Evolutionary conservation across 1,140 invertebrate genomes (phyloP), one percentile per base, ranked within the genome.

Genomic region (Drosophila saltans): DNA sequence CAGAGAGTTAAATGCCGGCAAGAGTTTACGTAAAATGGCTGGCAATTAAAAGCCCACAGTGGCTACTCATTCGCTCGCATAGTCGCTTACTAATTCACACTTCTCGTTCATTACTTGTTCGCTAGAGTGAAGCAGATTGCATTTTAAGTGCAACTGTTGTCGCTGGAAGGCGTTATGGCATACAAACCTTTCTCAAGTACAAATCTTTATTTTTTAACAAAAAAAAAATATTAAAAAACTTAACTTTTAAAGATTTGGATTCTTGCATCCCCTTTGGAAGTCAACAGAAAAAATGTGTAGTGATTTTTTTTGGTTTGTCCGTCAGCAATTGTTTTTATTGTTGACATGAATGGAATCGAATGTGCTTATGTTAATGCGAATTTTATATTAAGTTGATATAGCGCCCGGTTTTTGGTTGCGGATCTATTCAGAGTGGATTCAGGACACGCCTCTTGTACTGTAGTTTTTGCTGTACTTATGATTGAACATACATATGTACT

Each of bases 381-480:
- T 16, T 16, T 16, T 16, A 16, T 16, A 16, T 16, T 16, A 16
- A 16, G 16, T 16, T 16, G 16, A 16, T 16, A 16, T 0, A 16
- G 16, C 16, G 16, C 16, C 16, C 56, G 75, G 69, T 65, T 41
- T 28, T 36, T 16, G 16, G 58, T 59, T 48, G 10, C 68, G 41
- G 60, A 66, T 43, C 39, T 77, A 77, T 66, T 61, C 74, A 77
- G 74, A 71, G 74, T 30, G 28, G 28, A 30, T 30, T 36, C 0
- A 16, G 41, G 66, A 61, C 66, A 76, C 73, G 74, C 74, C 70
- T 66, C 66, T 68, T 63, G 61, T 36, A 21, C 52, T 56, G 28
- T 24, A 36, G 33, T 24, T n/a, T 24, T 16, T 24, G 55, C 26
- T 70, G 61, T 75, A 82, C 79, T 88, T 86, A 82, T 66, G 59